Evolutionary conservation across 2,888 invertebrate species (phyloP).

Genomic region (Masnerella sp.): DNA sequence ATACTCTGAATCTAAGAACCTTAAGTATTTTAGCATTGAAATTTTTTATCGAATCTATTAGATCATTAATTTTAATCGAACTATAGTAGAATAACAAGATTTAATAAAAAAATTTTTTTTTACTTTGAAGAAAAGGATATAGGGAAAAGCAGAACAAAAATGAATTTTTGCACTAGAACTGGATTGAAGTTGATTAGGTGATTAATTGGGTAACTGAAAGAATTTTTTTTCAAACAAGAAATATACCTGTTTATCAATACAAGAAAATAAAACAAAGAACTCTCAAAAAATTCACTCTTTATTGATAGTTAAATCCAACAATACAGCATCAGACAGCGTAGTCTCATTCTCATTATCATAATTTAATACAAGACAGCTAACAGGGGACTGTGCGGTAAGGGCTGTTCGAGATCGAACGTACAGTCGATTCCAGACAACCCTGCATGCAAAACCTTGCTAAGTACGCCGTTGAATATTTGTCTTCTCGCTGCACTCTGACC

Average conservation of each 20-base stretch:
- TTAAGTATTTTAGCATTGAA: no score
- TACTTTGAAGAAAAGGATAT: no score
- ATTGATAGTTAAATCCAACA: conserved; percentile 53
- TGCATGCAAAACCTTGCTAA: conserved; percentile 47
- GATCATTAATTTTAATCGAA: no score
- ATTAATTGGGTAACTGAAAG: no score
- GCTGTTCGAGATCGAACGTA: conserved; percentile 44
- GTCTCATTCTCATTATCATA: conserved; percentile 50
- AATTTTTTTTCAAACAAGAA: no score
- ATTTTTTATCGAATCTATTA: no score
- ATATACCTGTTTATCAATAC: neutral
- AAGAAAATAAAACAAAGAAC: neutral
- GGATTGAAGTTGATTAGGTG: no score
- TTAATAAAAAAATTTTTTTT: no score
- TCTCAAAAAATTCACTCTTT: conserved; percentile 35
- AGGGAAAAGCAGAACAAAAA: no score
- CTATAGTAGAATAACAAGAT: no score
- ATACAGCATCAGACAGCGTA: conserved; percentile 46
- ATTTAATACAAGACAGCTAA: conserved; percentile 48
- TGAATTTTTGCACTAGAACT: no score
- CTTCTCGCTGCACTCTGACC: conserved; percentile 56
- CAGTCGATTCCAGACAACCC: conserved; percentile 50
- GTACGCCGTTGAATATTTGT: conserved; percentile 55
- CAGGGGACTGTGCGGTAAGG: conserved; percentile 35
- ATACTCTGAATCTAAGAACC: no score